Evolutionary conservation across 2,797 vertebrate species (phyloP), one percentile per base, ranked within the genome.

Genomic region (Rhodeus uyekii): DNA sequence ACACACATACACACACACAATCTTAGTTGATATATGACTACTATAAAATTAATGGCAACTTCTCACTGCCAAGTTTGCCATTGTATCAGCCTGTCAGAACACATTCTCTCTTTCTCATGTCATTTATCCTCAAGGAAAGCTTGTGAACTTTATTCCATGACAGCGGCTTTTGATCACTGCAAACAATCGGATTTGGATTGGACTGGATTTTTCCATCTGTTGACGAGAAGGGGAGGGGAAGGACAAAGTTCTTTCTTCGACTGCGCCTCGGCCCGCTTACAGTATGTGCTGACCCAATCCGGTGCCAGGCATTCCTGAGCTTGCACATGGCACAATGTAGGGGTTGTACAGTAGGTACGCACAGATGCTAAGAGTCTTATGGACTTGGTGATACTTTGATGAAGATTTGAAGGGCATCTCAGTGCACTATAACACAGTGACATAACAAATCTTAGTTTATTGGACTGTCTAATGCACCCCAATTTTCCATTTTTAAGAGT

Each of bases 311-410:
- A 72, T 84, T 87, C 79, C 46, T 61, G 29, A 48, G 46, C 32
- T 55, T 22, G 81, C 61, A 78, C 74, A 83, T 78, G 81, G 83
- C 38, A 74, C 74, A 63, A 61, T 71, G 55, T 53, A 42, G 22
- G 75, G 38, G 78, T 48, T 67, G 64, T 82, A 67, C 61, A 82
- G 67, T 32, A 38, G 60, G 69, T 69, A 32, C 7, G 14, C 61
- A 38, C 46, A 65, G 84, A 77, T 42, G 48, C 68, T 81, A 80
- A 85, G 80, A 81, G 71, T 60, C 39, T 85, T 83, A 87, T 27
- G 10, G 27, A 69, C 67, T 80, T 32, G 9, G 27, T 60, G 58
- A 55, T 72, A 76, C 72, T 76, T 65, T 77, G 77, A 53, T 38
- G 39, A 65, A 78, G 76, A 85, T 80, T 80, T 58, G 29, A 55